A percentile compares a stretch with the other conserved stretches of the same genome.
Conservation (phyloP, 2,797 vertebrate species). For the Dendrocincla tyrannina region DNA sequence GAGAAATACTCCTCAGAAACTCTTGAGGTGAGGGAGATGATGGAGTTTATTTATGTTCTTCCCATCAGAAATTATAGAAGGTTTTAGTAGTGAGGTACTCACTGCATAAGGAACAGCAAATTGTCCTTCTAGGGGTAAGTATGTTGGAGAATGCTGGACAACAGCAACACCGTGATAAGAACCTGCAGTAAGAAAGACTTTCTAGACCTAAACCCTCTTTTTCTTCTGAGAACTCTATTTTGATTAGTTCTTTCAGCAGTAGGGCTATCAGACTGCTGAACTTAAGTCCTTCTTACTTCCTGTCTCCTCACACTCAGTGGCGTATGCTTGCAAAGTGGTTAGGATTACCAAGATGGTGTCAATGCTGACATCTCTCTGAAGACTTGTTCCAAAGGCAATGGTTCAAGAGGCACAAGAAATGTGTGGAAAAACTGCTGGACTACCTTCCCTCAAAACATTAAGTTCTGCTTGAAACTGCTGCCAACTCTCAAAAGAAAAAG, state of each 20-base stretch:
- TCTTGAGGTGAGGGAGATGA: neutral
- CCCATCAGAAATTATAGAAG: neutral
- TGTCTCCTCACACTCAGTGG: neutral
- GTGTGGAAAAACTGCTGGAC: neutral
- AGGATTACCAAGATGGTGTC: neutral
- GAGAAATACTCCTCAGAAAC: neutral
- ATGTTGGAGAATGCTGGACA: neutral
- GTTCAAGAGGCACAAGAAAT: neutral
- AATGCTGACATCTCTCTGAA: neutral
- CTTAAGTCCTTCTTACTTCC: neutral
- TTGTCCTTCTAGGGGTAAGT: neutral
- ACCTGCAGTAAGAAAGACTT: neutral
- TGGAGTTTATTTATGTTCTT: neutral
- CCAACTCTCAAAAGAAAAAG: neutral
- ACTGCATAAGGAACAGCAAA: neutral
- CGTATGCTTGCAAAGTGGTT: neutral
- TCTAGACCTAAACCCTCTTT: neutral
- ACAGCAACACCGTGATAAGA: neutral
- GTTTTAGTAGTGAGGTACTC: neutral
- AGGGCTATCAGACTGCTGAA: neutral
- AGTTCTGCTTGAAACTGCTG: neutral
- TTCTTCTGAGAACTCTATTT: neutral
- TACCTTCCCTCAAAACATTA: neutral
- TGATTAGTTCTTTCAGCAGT: neutral
- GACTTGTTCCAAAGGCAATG: neutral